Evolutionary conservation across 2,888 invertebrate species (phyloP).

Genomic region (Drosophila multiciliata): DNA sequence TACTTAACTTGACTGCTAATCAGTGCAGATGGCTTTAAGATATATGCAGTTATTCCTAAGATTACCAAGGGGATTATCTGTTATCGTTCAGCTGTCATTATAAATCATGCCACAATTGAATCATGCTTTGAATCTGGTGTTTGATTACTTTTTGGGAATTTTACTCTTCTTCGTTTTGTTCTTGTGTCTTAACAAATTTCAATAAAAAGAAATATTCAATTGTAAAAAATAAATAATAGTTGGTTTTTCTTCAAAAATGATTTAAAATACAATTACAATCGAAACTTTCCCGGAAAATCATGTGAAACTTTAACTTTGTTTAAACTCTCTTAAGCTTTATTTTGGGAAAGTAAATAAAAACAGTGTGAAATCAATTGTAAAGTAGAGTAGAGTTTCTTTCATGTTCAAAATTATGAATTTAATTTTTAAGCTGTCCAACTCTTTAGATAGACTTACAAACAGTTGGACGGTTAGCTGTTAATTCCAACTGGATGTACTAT

Average conservation of each 20-base stretch:
- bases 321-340: too few species aligned
- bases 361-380: not conserved
- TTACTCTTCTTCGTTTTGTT: not conserved
- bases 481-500: not conserved
- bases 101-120: slow-evolving; percentile 3
- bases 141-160: not conserved
- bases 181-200: not conserved
- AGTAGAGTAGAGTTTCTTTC: not conserved
- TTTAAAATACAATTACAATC: too few species aligned
- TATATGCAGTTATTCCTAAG: not conserved
- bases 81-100: not conserved
- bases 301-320: too few species aligned
- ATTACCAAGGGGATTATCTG: slow-evolving; percentile 5
- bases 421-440: not conserved
- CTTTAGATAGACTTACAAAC: not conserved
- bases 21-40: slow-evolving; percentile 1
- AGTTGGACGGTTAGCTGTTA: too few species aligned
- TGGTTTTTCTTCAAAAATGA: too few species aligned
- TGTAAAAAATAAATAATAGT: too few species aligned
- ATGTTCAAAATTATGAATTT: not conserved
- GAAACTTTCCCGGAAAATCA: too few species aligned
- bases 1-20: slow-evolving; percentile 11
- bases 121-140: not conserved
- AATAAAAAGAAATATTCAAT: too few species aligned
- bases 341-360: too few species aligned